phyloP scores from a whole-genome alignment of 2,888 invertebrate species.

The Amiota mariae region DNA sequence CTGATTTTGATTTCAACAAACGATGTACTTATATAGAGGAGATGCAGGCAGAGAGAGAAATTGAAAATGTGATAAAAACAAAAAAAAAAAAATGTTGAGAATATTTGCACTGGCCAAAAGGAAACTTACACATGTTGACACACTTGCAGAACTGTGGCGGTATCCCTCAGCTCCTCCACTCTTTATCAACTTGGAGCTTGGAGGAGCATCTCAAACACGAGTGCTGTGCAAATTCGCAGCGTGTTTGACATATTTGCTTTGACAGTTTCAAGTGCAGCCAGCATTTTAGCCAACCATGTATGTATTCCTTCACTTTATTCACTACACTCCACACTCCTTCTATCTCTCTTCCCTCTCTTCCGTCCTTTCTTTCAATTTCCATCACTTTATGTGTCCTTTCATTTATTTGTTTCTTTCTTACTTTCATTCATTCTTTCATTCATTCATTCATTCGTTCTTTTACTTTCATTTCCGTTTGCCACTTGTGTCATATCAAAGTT shows the following conservation, averaged over 20 bases:
- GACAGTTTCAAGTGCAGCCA: conserved; percentile 61
- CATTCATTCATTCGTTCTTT: background rate
- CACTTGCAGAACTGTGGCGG: background rate
- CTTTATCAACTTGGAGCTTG: background rate
- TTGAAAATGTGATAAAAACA: background rate
- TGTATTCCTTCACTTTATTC: background rate
- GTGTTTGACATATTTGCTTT: conserved; percentile 67
- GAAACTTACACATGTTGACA: conserved; percentile 22
- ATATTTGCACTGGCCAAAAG: conserved; percentile 23
- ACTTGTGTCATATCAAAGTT: conserved; percentile 16
- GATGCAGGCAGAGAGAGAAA: background rate
- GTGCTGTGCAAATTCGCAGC: conserved; percentile 29
- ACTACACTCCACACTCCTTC: no score
- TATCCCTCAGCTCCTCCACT: background rate
- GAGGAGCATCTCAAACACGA: conserved; percentile 19
- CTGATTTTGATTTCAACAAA: conserved; percentile 24
- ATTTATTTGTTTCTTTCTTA: background rate
- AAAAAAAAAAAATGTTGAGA: background rate
- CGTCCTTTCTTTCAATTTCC: no score
- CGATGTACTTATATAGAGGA: background rate
- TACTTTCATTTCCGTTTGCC: conserved; percentile 13
- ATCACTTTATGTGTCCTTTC: background rate
- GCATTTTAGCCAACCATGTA: conserved; percentile 60
- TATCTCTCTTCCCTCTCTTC: no score
- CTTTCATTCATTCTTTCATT: background rate